These are phyloP conservation scores for Agonopterix alstromeriana DNA, from an alignment of 2,888 invertebrate species.

Conservation along the genomic window DNA sequence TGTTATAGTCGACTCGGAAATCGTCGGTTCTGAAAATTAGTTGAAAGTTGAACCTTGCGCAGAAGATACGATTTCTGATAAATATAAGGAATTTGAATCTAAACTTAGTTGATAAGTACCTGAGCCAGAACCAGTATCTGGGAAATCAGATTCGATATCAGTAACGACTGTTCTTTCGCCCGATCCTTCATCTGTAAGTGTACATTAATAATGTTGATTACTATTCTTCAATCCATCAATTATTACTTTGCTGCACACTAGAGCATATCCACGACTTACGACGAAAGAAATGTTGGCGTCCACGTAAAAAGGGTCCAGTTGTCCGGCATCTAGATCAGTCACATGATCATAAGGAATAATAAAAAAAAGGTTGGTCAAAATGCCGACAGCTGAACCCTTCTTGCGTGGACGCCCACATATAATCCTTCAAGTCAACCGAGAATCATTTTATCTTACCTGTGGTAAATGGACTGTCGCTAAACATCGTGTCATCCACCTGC, in stretches of 20 bases:
- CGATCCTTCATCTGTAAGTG: slow-evolving; percentile 7
- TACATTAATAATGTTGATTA: not conserved
- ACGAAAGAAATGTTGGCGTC: no score
- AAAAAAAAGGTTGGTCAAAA: no score
- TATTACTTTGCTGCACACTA: no score
- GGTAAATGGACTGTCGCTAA: slow-evolving; percentile 28
- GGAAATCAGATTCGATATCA: slow-evolving; percentile 23
- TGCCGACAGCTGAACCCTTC: no score
- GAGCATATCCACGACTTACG: not conserved
- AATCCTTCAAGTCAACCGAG: not conserved
- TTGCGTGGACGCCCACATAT: no score
- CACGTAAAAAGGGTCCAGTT: no score
- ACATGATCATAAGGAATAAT: no score
- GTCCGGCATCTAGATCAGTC: no score
- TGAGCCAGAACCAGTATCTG: slow-evolving; percentile 25
- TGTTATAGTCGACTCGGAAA: slow-evolving; percentile 1
- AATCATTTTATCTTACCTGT: slow-evolving; percentile 13
- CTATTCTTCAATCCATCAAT: no score
- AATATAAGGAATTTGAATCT: not conserved
- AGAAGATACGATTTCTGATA: no score
- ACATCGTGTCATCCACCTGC: slow-evolving; percentile 32
- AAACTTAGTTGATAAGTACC: slow-evolving; percentile 14
- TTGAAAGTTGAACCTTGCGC: not conserved
- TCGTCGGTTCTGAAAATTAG: slow-evolving; percentile 6
- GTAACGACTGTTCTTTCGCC: slow-evolving; percentile 15